Base-by-base conservation (phyloP, 1,140 invertebrate genomes). In the Drosophila mauritiana region DNA sequence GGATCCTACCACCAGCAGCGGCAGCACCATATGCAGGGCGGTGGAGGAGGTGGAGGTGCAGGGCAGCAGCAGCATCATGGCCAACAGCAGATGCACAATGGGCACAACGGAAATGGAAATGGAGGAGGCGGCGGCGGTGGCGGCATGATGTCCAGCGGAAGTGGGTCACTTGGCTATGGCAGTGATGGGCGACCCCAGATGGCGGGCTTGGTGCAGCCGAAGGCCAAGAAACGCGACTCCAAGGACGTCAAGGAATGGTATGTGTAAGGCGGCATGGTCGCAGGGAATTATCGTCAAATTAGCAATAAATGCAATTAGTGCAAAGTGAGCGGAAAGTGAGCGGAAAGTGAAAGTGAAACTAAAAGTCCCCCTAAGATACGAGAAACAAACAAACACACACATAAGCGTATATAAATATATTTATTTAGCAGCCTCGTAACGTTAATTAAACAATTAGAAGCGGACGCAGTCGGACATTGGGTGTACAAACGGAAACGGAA, bases 211-310 rank as follows among this genome's bases (percentile, higher is more conserved):
- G 93, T 93, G 40, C 93, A 94, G 64, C 92, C 93, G 64, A 94
- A 95, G 84, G 93, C 94, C 70, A 96, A 96, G 92, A 96, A 96
- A 92, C 93, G 96, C 85, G 95, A 97, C 93, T 94, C 95, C 69
- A 97, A 97, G 94, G 96, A 97, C 92, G 96, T 98, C 74, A 98
- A 98, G 94, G 97, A 98, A 93, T 98, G 97, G 97, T 98, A 98
- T 92, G 97, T 98, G 82, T 92, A 92, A 91, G 80, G 8, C 48
- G 43, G 12, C n/a, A 15, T 45, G 52, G 46, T 36, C 22, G 46
- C 36, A 2, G 54, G 22, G 63, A 82, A 57, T 20, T 36, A 72
- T 69, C 70, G 83, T 88, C 82, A 90, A 91, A 88, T 91, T 91
- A 91, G 85, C 90, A 90, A 88, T 90, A 88, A 75, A 65, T 69